These are phyloP conservation scores for Neoaliturus tenellus DNA, from an alignment of 2,888 invertebrate species.

Conservation along the genomic window DNA sequence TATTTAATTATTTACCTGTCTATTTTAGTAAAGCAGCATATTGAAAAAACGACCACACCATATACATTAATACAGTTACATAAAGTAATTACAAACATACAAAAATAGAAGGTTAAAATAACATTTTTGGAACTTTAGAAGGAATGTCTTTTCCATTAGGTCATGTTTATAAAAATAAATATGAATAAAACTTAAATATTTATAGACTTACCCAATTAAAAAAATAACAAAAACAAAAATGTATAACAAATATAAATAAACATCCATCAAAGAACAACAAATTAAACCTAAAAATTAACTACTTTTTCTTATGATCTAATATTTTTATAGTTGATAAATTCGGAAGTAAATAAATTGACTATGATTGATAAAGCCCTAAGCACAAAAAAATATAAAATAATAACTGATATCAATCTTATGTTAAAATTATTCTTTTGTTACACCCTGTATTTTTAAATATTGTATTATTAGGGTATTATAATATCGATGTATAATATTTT, in stretches of 20 bases:
- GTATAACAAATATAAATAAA: constrained; percentile 14
- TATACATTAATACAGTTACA: not conserved
- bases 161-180: not conserved
- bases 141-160: constrained; percentile 19
- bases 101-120: not conserved
- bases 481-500: too few relatives aligned
- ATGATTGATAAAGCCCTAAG: not conserved
- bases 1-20: too few relatives aligned
- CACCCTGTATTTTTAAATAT: too few relatives aligned
- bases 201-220: not conserved
- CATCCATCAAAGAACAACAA: not conserved
- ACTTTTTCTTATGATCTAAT: not conserved
- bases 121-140: not conserved
- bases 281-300: not conserved
- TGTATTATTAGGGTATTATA: too few relatives aligned
- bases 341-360: not conserved
- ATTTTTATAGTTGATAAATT: not conserved
- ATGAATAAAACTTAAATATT: not conserved
- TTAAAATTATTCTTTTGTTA: not conserved
- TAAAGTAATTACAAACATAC: not conserved
- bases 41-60: too few relatives aligned
- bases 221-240: constrained; percentile 26
- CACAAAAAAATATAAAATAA: not conserved
- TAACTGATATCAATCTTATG: not conserved
- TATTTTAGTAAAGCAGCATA: too few relatives aligned